Conservation (phyloP, 2,113 vertebrate species). For the Mustelus asterias region DNA sequence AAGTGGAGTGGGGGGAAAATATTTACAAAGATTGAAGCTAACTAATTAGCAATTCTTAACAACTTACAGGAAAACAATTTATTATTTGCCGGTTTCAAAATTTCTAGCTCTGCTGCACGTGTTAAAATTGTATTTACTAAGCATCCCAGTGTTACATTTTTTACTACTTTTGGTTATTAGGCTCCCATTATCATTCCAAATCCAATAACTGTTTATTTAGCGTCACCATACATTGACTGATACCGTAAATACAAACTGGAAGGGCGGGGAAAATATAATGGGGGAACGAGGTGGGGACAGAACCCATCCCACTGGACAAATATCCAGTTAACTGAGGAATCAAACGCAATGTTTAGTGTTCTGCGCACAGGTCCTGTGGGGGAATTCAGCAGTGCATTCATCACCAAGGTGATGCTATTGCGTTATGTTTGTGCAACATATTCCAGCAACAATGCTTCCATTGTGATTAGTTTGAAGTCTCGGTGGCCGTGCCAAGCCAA, state of each 20-base stretch:
- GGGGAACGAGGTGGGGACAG: not conserved
- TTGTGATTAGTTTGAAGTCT: not conserved
- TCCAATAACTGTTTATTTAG: not conserved
- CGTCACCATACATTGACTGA: not conserved
- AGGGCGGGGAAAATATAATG: not conserved
- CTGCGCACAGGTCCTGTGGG: not conserved
- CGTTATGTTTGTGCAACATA: not conserved
- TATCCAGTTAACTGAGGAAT: not conserved
- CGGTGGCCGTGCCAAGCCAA: not conserved
- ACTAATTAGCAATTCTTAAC: too few species aligned
- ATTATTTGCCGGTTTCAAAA: too few species aligned
- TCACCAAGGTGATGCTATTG: not conserved
- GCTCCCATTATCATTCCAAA: not conserved
- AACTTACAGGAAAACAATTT: too few species aligned
- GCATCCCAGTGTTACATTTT: not conserved
- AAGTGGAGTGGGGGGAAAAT: too few species aligned
- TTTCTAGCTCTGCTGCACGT: too few species aligned
- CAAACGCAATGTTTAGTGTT: not conserved
- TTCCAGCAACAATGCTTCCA: not conserved
- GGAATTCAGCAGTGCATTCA: not conserved
- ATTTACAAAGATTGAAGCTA: too few species aligned
- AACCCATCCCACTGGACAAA: not conserved
- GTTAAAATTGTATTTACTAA: not conserved
- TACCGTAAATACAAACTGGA: not conserved
- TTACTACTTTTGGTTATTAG: not conserved